Percentiles rank a stretch among this genome's conserved stretches.
These are phyloP conservation scores for Oreamnos americanus DNA, from an alignment of 2,113 vertebrate species.

Conservation along the genomic window DNA sequence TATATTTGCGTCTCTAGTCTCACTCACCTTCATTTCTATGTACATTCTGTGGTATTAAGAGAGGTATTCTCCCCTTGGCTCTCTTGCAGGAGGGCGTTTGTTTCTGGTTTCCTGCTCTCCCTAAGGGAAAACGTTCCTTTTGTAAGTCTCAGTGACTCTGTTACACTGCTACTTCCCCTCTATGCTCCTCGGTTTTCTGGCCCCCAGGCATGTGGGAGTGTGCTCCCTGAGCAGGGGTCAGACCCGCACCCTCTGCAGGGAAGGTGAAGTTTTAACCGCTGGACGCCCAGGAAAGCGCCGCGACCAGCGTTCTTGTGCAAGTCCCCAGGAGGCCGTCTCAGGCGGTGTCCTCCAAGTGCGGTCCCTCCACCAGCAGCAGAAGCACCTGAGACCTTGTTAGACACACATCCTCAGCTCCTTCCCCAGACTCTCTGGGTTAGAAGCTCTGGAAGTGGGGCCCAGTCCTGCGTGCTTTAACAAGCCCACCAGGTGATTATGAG, in stretches of 20 bases:
- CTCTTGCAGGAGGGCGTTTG: neutral
- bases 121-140: neutral
- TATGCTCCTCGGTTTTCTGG: neutral
- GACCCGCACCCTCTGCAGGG: neutral
- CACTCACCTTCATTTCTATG: neutral
- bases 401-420: neutral
- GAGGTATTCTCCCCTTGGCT: neutral
- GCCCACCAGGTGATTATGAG: neutral
- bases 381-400: neutral
- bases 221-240: neutral
- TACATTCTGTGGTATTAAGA: neutral
- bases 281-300: neutral
- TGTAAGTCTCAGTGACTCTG: neutral
- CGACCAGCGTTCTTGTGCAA: neutral
- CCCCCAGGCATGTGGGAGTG: neutral
- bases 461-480: neutral
- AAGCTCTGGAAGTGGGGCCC: neutral
- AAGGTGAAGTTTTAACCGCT: neutral
- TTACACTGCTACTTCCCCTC: fast-evolving
- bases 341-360: neutral
- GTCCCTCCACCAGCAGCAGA: neutral
- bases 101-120: neutral
- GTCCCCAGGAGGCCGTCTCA: neutral
- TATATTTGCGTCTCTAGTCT: neutral
- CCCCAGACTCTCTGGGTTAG: neutral